Percentiles rank a stretch among this genome's conserved stretches.
Evolutionary conservation across 2,888 invertebrate genomes (phyloP).

Genomic region (Scotopteryx bipunctaria): DNA sequence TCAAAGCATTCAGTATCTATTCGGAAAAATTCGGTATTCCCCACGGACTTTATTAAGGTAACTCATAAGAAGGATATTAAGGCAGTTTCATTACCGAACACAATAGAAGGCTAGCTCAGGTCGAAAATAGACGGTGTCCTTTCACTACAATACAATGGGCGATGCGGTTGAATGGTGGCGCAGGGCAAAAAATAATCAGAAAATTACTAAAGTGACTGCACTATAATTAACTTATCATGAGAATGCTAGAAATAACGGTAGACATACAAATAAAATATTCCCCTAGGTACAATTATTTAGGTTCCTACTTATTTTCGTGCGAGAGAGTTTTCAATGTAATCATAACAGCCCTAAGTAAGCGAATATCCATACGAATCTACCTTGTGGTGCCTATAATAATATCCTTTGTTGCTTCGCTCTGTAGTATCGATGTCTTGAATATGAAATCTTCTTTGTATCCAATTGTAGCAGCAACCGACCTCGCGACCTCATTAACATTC

Average conservation of each 20-base stretch:
- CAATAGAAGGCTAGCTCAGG: slow-evolving; percentile 30
- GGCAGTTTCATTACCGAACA: slow-evolving; percentile 36
- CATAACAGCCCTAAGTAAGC: no score
- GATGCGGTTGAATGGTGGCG: slow-evolving; percentile 55
- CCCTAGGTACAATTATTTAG: no score
- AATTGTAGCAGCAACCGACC: slow-evolving; percentile 22
- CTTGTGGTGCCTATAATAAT: no score
- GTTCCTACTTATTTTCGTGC: no score
- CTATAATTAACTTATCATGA: slow-evolving; percentile 9
- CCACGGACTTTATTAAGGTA: slow-evolving; percentile 24
- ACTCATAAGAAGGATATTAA: slow-evolving; percentile 32
- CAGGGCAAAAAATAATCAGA: slow-evolving; percentile 45
- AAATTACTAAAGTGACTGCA: slow-evolving; percentile 44
- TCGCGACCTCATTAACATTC: slow-evolving; percentile 32
- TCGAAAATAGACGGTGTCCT: slow-evolving; percentile 32
- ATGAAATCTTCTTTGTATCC: slow-evolving; percentile 15
- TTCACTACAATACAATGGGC: slow-evolving; percentile 36
- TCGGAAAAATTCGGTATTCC: slow-evolving; percentile 10
- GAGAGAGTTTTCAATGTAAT: no score
- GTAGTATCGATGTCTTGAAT: background rate
- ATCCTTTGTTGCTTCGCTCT: no score
- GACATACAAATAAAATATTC: no score
- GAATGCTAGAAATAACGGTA: no score
- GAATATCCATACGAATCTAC: no score
- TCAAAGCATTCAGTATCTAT: background rate